These are phyloP conservation scores for Dipodomys ordii DNA, from an alignment of 2,113 vertebrate species.

Conservation along the genomic window DNA sequence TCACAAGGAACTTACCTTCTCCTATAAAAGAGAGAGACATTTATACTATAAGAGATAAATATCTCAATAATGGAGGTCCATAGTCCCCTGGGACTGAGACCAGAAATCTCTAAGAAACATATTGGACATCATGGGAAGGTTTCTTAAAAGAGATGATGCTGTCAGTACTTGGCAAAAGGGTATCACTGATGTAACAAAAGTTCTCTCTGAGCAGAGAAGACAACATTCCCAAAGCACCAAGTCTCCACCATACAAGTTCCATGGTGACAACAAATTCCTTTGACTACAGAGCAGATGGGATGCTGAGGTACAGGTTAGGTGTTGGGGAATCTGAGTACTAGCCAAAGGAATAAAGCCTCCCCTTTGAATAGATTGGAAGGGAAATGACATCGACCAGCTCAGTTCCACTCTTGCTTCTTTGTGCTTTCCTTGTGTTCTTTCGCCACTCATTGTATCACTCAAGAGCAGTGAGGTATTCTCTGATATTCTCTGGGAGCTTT, in stretches of 20 bases:
- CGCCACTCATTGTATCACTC: not conserved
- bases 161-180: not conserved
- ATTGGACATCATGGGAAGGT: not conserved
- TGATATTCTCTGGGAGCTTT: not conserved
- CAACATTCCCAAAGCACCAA: not conserved
- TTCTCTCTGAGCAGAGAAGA: not conserved
- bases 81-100: not conserved
- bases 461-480: not conserved
- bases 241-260: not conserved
- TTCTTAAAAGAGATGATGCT: not conserved
- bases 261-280: no score
- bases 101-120: not conserved
- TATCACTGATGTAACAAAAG: not conserved
- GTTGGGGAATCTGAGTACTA: rapidly evolving
- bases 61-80: not conserved
- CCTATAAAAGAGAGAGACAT: not conserved
- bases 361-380: not conserved
- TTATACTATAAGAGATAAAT: not conserved
- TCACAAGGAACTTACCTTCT: not conserved
- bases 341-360: not conserved
- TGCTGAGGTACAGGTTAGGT: not conserved
- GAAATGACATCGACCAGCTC: not conserved
- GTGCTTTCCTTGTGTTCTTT: not conserved
- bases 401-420: not conserved
- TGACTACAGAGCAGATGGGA: no score